Evolutionary conservation across 1,140 invertebrate genomes (phyloP), one percentile per base, ranked within the genome.

Genomic region (Caerostris extrusa): DNA sequence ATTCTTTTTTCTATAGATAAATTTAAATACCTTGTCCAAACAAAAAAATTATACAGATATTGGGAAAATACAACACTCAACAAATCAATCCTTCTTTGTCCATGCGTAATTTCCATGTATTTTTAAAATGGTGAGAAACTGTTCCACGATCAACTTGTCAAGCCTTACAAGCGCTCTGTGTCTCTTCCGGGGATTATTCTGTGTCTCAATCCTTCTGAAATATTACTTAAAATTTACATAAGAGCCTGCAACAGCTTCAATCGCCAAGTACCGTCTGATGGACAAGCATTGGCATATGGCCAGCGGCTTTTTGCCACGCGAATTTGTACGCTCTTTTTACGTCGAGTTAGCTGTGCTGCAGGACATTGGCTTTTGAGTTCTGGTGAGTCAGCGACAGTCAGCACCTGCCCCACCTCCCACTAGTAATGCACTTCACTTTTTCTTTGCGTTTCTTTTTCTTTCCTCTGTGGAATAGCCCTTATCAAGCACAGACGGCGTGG

Each of bases 281-380:
- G 91, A 61, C 64, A 91, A 56, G 50, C 19, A 81, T 81, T 93
- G 91, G 91, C 91, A 93, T 17, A n/a, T 93, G 91, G 91, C 91
- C 91, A 93, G 88, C 81, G 64, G 55, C 55, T 64, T 83, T 81
- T 64, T 83, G 67, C 90, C 89, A 82, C 71, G 58, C 34, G 55
- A 71, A 91, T n/a, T 85, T 67, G 53, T 55, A 56, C 57, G 50
- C 77, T 81, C 57, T 83, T 85, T 50, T 85, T 83, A 64, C 77
- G 34, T 90, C 87, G 55, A n/a, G 14, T 56, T 71, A 56, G 61
- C 34, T 53, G 77, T 64, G 55, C 57, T 7, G 56, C 53, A 93
- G 91, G 91, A 93, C 91, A 56, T 93, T 93, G 91, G 82, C 91
- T 93, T 93, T 91, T 93, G n/a, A 57, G 64, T 60, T 93, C 7